Base-by-base conservation (phyloP, 1,140 invertebrate genomes). In the Asobara japonica region DNA sequence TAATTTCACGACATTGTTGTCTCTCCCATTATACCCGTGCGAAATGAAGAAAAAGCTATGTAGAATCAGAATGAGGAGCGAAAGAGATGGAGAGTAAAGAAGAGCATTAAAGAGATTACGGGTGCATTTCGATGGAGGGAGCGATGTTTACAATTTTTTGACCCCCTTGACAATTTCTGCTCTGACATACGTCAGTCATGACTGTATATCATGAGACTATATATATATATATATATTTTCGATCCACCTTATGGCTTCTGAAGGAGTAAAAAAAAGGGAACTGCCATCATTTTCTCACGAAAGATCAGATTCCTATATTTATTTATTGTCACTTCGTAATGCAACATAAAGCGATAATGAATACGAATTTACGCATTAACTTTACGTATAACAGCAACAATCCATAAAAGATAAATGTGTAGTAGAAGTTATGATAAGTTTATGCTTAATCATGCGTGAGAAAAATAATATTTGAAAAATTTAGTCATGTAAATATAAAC, bases 131-230 rank as follows among this genome's bases (percentile, higher is more conserved):
- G 8, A 56, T 10, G 13, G 51, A 13, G 51, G 22, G 51, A 56
- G 51, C 22, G 51, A 56, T 56, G 51, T 56, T 56, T 56, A 56
- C 51, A 56, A 56, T 25, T 56, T 56, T 56, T 25, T 25, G 45
- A 51, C 20, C 51, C 51, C 51, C 22, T 56, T 22, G 51, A 56
- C 22, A 45, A 45, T 56, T 27, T 18, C n/a, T n/a, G n/a, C 51
- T 51, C n/a, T 56, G 51, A 56, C 51, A 56, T 10, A 56, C 51
- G 51, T 56, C 51, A 56, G 51, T 56, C 51, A 56, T 56, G 51
- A n/a, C n/a, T n/a, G n/a, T n/a, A n/a, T n/a, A n/a, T n/a, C 25
- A 56, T 25, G 51, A 56, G 51, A 56, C 51, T 22, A n/a, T n/a
- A n/a, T n/a, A n/a, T n/a, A n/a, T n/a, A n/a, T 25, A 22, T 25